Base-by-base conservation (phyloP, 2,797 vertebrate genomes). In the Columba guinea region DNA sequence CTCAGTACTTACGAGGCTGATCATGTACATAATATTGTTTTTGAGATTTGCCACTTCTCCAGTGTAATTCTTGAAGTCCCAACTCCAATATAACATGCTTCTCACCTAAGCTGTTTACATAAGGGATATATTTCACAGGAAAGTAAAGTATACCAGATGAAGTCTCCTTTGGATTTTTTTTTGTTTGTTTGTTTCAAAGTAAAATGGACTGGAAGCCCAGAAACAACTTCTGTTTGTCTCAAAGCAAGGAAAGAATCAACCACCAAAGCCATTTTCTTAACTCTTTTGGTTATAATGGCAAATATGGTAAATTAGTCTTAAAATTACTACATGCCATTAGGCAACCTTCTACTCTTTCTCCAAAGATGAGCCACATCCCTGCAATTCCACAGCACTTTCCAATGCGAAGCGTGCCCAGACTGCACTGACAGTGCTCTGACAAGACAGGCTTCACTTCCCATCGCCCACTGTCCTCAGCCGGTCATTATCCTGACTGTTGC, bases 401-500 rank as follows among this genome's bases (percentile, higher is more conserved):
- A 87, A 91, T 68, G 89, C 86, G 95, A 90, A 94, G 91, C 70
- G 71, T 81, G 70, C 70, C 94, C 80, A 69, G 90, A 68, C 83
- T 83, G 56, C 87, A 51, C 20, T 89, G 95, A 95, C 97, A 97
- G 95, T 10, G 88, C n/a, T 3, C 75, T 96, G 96, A 96, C 98
- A 96, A 79, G 82, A 73, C 37, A 48, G 26, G 84, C 95, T 97
- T 94, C 94, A 94, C 87, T 94, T 87, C 65, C 94, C 94, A 90
- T 93, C 97, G 97, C 86, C 97, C 97, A 76, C 71, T 95, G 94
- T 96, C 95, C 96, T 96, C 79, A 81, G 95, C 93, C 65, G 20
- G 97, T 97, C 96, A 94, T 97, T 96, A 96, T 94, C 97, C 58
- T 85, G 73, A 95, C 97, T 92, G 95, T 95, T 89, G 85, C 49